Conservation (phyloP, 2,888 invertebrate genomes). For the Pterostichus madidus region DNA sequence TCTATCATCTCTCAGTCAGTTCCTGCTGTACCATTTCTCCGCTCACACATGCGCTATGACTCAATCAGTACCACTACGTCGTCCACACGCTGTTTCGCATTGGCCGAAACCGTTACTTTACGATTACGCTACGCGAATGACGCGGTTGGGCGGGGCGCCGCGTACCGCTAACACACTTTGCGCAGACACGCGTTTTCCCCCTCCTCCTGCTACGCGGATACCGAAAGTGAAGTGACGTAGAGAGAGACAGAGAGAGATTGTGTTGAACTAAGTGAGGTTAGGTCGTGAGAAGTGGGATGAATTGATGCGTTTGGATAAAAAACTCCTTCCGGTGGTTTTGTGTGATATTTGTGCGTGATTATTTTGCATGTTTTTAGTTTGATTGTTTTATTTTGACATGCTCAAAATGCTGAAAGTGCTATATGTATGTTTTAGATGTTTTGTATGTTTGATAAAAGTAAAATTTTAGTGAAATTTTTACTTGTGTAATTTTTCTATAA, state of each 20-base stretch:
- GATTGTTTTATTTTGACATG: too few relatives aligned
- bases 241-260: constrained; percentile 32
- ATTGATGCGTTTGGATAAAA: constrained; percentile 25
- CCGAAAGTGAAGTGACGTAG: constrained; percentile 63
- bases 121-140: constrained; percentile 48
- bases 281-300: constrained; percentile 58
- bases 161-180: constrained; percentile 64
- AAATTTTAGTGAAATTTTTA: too few relatives aligned
- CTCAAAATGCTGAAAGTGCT: constrained; percentile 14
- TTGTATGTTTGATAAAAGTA: neutral
- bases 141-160: constrained; percentile 46
- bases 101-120: constrained; percentile 49
- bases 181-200: constrained; percentile 37
- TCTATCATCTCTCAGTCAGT: neutral
- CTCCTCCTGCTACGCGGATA: constrained; percentile 34
- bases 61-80: neutral
- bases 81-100: constrained; percentile 36
- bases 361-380: neutral
- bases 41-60: constrained; percentile 21
- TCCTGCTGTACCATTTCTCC: constrained; percentile 20
- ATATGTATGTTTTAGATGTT: too few relatives aligned
- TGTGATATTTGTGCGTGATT: constrained; percentile 18
- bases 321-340: constrained; percentile 5
- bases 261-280: constrained; percentile 25
- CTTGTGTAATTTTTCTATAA: too few relatives aligned